phyloP scores from a whole-genome alignment of 2,797 vertebrate genomes.

The Hylomyscus alleni region DNA sequence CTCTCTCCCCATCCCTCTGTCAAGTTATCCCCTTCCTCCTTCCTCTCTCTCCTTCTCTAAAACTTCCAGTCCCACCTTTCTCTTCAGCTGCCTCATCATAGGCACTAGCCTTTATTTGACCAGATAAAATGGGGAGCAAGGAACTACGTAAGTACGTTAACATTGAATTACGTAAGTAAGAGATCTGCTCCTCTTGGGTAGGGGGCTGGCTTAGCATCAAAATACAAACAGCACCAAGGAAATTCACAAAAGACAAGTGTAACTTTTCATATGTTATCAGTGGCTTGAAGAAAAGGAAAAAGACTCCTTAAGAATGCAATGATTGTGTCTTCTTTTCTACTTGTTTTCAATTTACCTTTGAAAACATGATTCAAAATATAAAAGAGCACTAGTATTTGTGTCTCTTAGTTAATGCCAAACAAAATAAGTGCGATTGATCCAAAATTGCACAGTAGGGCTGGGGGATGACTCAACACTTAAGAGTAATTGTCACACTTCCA shows the following conservation, averaged over 20 bases:
- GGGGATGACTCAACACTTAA: neutral
- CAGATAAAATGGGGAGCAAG: neutral
- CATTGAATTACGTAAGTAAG: no score
- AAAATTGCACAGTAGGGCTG: neutral
- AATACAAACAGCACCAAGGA: no score
- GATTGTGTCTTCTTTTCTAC: slow-evolving; percentile 32
- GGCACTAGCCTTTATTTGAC: neutral
- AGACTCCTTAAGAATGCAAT: neutral
- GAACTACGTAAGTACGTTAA: no score
- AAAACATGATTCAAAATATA: slow-evolving; percentile 24
- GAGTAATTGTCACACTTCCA: no score
- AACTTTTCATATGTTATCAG: neutral
- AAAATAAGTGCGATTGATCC: slow-evolving; percentile 12
- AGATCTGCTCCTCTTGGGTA: no score
- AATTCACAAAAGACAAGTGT: neutral
- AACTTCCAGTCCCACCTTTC: no score
- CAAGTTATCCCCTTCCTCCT: no score
- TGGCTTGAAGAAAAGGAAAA: neutral
- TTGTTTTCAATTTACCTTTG: slow-evolving; percentile 1
- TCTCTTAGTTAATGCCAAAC: neutral
- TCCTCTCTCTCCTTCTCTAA: no score
- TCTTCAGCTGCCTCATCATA: no score
- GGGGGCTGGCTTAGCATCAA: no score
- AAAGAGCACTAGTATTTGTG: neutral
- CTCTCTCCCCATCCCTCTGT: no score